phyloP scores from a whole-genome alignment of 1,140 invertebrate genomes.

The Dysdera silvatica region DNA sequence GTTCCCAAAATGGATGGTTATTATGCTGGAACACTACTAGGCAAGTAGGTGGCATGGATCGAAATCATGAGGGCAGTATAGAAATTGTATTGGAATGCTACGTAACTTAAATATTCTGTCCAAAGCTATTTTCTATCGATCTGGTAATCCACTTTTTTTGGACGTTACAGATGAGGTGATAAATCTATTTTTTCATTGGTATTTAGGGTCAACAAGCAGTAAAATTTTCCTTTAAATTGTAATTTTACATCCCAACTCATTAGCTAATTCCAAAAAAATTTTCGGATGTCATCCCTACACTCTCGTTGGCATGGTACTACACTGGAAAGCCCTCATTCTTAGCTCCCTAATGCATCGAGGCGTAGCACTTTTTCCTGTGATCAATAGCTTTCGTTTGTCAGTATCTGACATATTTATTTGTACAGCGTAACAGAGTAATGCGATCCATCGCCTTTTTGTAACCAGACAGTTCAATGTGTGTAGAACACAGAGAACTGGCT shows the following conservation, averaged over 20 bases:
- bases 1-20: too few relatives aligned
- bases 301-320: constrained; percentile 30
- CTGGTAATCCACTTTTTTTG: too few relatives aligned
- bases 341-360: constrained; percentile 9
- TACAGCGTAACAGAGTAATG: constrained; percentile 10
- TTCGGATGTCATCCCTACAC: constrained; percentile 33
- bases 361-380: constrained; percentile 14
- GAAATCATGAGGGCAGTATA: too few relatives aligned
- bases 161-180: too few relatives aligned
- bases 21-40: too few relatives aligned
- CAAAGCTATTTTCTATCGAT: too few relatives aligned
- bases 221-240: constrained; percentile 33
- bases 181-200: too few relatives aligned
- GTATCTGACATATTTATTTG: constrained; percentile 17
- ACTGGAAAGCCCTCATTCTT: constrained; percentile 29
- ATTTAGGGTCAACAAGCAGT: constrained; percentile 36
- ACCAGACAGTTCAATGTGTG: not conserved
- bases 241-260: constrained; percentile 25
- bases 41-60: too few relatives aligned
- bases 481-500: constrained; percentile 6
- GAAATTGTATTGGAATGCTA: too few relatives aligned
- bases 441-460: constrained; percentile 9
- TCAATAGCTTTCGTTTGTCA: constrained; percentile 1
- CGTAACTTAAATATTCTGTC: too few relatives aligned
- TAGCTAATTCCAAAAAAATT: constrained; percentile 35